Base-by-base conservation (phyloP, 2,888 invertebrate species). In the Cheilosia soror region DNA sequence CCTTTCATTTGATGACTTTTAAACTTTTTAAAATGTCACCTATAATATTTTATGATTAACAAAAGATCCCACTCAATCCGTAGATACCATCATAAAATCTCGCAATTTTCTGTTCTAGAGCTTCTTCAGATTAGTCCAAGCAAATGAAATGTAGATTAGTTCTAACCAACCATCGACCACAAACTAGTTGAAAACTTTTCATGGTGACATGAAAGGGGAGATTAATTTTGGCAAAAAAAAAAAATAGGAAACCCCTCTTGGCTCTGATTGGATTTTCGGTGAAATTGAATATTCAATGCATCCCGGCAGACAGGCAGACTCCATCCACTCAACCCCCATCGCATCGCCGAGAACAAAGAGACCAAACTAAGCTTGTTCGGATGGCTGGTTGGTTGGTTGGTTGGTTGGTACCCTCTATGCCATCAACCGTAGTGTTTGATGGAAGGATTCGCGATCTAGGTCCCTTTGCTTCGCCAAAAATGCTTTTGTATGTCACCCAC, bases 281-380 rank as follows among this genome's bases (percentile, higher is more conserved):
- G 44, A 72, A 80, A 85, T 76, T 80, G 80, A 80, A 80, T 80
- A 76, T 85, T 71, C 71, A 80, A 75, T 76, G 71, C 71, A 76
- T 55, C 47, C 75, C 42, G 29, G 20, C 31, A 53, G 47, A 58
- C 62, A 60, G 55, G 53, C 60, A 65, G 49, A 62, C 49, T 11
- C 25, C 29, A 15, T 25, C n/a, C 33, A 20, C 55, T 11, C 27
- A 11, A 42, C 25, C 44, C 13, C 49, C 42, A 53, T 29, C 44
- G 33, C 33, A 51, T 47, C 63, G 31, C 5, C 25, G 65, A 33
- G 51, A 73, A 73, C 66, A 80, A 80, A 66, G 60, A 49, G 40
- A 71, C 40, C 57, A 25, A 5, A 40, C 62, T 62, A 65, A 72
- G 37, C 65, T 65, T 40, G 40, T 57, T 78, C 40, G n/a, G 63